Percentiles rank a stretch among this genome's conserved stretches.
phyloP scores from a whole-genome alignment of 2,888 invertebrate species.

The Drosophila mimica region DNA sequence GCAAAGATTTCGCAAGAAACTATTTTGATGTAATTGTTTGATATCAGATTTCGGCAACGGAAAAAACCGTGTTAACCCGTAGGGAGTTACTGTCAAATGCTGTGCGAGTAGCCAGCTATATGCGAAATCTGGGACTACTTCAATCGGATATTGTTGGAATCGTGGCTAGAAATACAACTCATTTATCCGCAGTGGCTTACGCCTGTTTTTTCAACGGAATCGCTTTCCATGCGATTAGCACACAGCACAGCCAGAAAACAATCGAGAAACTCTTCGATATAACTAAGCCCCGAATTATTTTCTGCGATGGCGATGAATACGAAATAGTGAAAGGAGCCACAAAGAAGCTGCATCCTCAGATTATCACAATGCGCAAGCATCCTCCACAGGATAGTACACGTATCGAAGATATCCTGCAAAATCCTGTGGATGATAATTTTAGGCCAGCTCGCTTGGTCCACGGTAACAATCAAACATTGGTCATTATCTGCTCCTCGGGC shows the following conservation, averaged over 20 bases:
- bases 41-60: conserved; percentile 35
- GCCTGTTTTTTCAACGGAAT: conserved; percentile 57
- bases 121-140: conserved; percentile 35
- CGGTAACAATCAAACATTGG: conserved; percentile 53
- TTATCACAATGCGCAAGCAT: conserved; percentile 36
- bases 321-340: conserved; percentile 27
- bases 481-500: conserved; percentile 70
- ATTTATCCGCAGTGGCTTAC: conserved; percentile 57
- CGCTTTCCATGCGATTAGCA: conserved; percentile 57
- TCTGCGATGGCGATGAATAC: conserved; percentile 46
- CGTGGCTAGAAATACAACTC: conserved; percentile 57
- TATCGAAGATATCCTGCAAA: conserved; percentile 23
- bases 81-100: conserved; percentile 25
- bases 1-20: background rate
- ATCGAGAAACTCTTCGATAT: conserved; percentile 25
- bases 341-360: conserved; percentile 3
- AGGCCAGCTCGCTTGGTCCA: conserved; percentile 43
- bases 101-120: conserved; percentile 45
- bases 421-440: conserved; percentile 15
- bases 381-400: background rate
- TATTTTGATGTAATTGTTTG: background rate
- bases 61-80: conserved; percentile 22
- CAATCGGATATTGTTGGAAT: conserved; percentile 66
- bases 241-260: conserved; percentile 18
- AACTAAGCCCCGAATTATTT: conserved; percentile 35